A percentile compares a stretch with the other conserved stretches of the same genome.
Evolutionary conservation across 1,140 invertebrate genomes (phyloP).

Genomic region (Dendroctonus valens): DNA sequence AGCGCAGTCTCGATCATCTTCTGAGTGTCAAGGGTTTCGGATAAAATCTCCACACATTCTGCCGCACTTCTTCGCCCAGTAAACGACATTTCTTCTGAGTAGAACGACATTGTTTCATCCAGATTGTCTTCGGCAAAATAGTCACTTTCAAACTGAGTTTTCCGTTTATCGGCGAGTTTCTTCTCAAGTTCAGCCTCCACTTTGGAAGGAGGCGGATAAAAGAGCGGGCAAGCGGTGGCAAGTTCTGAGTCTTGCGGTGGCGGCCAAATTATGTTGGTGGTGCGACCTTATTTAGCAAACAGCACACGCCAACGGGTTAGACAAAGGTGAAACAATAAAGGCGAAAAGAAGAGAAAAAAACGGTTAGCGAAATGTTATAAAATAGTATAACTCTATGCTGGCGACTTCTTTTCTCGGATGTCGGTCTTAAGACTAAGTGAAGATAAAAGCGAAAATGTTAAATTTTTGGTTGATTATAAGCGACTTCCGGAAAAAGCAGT

Average conservation of each 20-base stretch:
- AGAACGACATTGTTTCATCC: conserved; percentile 42
- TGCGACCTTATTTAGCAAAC: conserved; percentile 49
- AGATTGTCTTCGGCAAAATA: conserved; percentile 35
- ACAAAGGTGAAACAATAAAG: conserved; percentile 8
- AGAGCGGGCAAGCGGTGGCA: conserved; percentile 47
- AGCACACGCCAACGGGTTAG: conserved; percentile 17
- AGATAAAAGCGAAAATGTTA: conserved; percentile 15
- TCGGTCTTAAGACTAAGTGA: not conserved
- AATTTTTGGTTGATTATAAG: conserved; percentile 3
- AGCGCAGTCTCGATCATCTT: conserved; percentile 48
- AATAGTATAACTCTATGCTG: conserved; percentile 34
- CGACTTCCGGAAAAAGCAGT: conserved; percentile 13
- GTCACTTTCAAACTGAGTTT: conserved; percentile 28
- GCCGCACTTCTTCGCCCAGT: conserved; percentile 43
- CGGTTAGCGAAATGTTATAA: conserved; percentile 15
- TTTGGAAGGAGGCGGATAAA: conserved; percentile 46
- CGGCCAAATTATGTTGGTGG: conserved; percentile 63
- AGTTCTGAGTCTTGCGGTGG: conserved; percentile 46
- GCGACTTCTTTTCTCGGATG: not conserved
- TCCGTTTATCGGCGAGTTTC: conserved; percentile 11
- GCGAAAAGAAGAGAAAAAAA: conserved; percentile 19
- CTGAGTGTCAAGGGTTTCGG: conserved; percentile 47
- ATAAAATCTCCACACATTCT: conserved; percentile 48
- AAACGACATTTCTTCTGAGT: conserved; percentile 46
- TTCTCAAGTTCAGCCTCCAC: conserved; percentile 34